phyloP scores from a whole-genome alignment of 2,888 invertebrate species.

The Drosophila stalkeri region DNA sequence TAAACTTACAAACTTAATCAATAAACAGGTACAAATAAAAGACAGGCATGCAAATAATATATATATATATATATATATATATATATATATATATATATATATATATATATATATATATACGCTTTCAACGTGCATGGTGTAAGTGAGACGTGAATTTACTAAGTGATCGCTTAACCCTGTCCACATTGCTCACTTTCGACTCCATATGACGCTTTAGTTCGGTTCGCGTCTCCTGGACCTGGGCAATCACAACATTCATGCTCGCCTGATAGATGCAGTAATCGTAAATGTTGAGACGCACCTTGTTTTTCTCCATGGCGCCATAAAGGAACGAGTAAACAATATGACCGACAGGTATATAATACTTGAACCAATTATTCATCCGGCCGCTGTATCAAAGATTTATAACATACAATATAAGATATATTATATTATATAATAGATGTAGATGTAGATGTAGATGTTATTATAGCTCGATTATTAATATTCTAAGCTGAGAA shows the following conservation, averaged over 20 bases:
- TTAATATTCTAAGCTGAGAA: too few relatives aligned
- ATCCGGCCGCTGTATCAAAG: slow-evolving; percentile 87
- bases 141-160: neutral
- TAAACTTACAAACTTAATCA: neutral
- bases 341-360: slow-evolving; percentile 86
- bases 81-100: neutral
- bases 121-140: neutral
- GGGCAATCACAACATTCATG: slow-evolving; percentile 88
- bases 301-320: slow-evolving; percentile 88
- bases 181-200: neutral
- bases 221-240: slow-evolving; percentile 58
- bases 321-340: slow-evolving; percentile 90
- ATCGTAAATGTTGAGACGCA: slow-evolving; percentile 88
- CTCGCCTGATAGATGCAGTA: slow-evolving; percentile 92
- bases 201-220: slow-evolving; percentile 44
- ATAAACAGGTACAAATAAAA: neutral
- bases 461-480: too few relatives aligned
- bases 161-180: neutral
- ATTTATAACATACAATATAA: neutral
- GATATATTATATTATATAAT: neutral
- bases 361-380: slow-evolving; percentile 88
- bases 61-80: neutral
- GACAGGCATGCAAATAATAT: too few relatives aligned
- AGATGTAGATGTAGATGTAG: too few relatives aligned
- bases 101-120: neutral